Evolutionary conservation across 2,113 vertebrate species (phyloP).

Genomic region (Pyxicephalus adspersus): DNA sequence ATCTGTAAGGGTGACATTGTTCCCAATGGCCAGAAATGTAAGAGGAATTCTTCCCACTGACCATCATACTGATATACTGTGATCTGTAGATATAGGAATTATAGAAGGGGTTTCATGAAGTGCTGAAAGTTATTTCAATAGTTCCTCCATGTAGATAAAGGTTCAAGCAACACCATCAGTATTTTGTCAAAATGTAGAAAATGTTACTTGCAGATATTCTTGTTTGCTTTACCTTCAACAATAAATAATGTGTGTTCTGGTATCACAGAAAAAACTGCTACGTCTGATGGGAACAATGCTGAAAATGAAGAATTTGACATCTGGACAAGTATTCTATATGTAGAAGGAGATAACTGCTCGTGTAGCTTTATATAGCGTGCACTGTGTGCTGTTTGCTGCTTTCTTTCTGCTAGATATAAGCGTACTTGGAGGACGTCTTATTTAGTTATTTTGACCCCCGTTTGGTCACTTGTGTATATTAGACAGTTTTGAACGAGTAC

Average conservation of each 20-base stretch:
- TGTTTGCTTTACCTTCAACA: not conserved
- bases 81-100: no score
- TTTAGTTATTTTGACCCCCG: not conserved
- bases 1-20: no score
- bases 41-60: no score
- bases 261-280: not conserved
- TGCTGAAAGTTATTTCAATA: no score
- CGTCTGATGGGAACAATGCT: not conserved
- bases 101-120: no score
- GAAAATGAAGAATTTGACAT: not conserved
- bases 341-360: no score
- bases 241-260: not conserved
- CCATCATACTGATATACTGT: no score
- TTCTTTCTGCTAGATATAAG: not conserved
- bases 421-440: not conserved
- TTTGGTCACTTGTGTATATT: no score
- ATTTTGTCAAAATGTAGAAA: not conserved
- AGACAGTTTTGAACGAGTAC: not conserved
- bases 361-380: not conserved
- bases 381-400: not conserved
- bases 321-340: not conserved
- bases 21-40: no score
- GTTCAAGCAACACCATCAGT: not conserved
- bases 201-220: not conserved
- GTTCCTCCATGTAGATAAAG: not conserved